Evolutionary conservation across 2,113 vertebrate species (phyloP), one percentile per base, ranked within the genome.

Genomic region (Tachysurus vachellii): DNA sequence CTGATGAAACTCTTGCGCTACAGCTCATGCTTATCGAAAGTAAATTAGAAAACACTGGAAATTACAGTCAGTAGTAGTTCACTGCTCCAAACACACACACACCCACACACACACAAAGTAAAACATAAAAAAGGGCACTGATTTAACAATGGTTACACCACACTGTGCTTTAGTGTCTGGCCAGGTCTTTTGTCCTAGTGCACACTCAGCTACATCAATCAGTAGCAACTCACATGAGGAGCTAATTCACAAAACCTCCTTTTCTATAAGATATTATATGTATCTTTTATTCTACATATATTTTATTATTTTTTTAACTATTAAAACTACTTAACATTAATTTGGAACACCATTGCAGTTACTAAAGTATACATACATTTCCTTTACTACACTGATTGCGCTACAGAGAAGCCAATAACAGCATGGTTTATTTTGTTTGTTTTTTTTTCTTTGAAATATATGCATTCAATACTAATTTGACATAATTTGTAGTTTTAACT

Each of bases 11-110:
- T 84, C 53, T 84, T 80, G 11, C 80, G 36, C 47, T 83, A 44
- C 36, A 36, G 50, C 47, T 80, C 19, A 64, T 84, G 61, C 92
- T 89, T 84, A 77, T 91, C 90, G 92, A 93, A 93, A 92, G 85
- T 26, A 84, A 61, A 50, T 9, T 82, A 91, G 88, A 92, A 93
- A 92, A 90, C 89, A 88, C 92, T 91, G 87, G 83, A 82, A 50
- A 36, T 36, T 36, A 36, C 36, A 36, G 36, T 36, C 36, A 36
- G 36, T 36, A 36, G 36, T 36, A 36, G 36, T 36, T 36, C 36
- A 36, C 2, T 36, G 36, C 36, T 36, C 2, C 36, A 36, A 1
- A 36, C 36, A 47, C 50, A 42, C 44, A 59, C 77, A 85, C 47
- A 50, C 59, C 62, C 61, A 84, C 61, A 82, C 71, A 68, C 80